These are phyloP conservation scores for Athrips mouffetella DNA, from an alignment of 2,888 invertebrate species.

Conservation along the genomic window DNA sequence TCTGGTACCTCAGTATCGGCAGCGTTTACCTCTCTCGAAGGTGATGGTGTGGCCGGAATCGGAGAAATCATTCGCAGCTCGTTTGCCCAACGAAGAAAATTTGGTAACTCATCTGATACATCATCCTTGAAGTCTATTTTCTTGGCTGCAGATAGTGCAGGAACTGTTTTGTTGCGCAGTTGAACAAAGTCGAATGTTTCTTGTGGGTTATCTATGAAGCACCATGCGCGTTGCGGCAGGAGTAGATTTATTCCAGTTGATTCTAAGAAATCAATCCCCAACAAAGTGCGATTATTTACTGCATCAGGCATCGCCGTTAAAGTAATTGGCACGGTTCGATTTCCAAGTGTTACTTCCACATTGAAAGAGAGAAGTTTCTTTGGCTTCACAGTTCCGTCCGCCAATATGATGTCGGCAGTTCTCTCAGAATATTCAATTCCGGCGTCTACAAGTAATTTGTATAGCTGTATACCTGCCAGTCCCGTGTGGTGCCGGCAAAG, in stretches of 20 bases:
- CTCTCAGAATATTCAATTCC: too few relatives aligned
- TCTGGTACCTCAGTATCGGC: not conserved
- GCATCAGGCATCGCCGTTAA: not conserved
- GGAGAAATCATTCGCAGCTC: not conserved
- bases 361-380: too few relatives aligned
- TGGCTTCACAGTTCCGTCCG: slow-evolving; percentile 16
- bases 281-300: not conserved
- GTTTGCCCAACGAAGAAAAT: not conserved
- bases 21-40: not conserved
- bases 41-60: not conserved
- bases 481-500: too few relatives aligned
- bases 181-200: too few relatives aligned
- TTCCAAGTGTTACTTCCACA: not conserved
- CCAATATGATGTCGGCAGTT: slow-evolving; percentile 14
- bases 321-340: not conserved
- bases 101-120: not conserved
- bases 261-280: not conserved
- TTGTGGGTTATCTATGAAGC: too few relatives aligned
- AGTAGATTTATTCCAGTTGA: not conserved
- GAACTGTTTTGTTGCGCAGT: too few relatives aligned
- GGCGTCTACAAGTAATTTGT: too few relatives aligned
- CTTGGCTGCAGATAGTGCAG: too few relatives aligned
- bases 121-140: not conserved
- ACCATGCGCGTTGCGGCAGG: not conserved
- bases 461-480: too few relatives aligned